These are phyloP conservation scores for Smithornis capensis DNA, from an alignment of 2,113 vertebrate species.

Conservation along the genomic window DNA sequence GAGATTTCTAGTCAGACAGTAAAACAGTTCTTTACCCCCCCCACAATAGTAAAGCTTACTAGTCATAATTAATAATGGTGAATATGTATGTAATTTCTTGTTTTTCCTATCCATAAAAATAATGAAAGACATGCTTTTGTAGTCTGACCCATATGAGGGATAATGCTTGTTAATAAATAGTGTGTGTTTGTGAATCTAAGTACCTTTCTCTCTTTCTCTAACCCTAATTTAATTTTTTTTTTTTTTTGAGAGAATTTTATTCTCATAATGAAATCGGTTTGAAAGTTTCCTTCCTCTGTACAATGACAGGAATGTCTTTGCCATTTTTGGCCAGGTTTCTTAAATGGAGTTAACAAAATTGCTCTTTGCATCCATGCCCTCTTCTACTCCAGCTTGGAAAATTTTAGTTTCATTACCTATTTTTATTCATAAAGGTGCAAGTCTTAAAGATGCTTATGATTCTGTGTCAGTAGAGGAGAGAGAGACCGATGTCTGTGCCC, in stretches of 20 bases:
- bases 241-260: not conserved
- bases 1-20: constrained; percentile 15
- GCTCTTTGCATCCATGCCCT: fast-evolving
- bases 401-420: not conserved
- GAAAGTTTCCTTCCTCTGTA: not conserved
- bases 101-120: not conserved
- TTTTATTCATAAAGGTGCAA: not conserved
- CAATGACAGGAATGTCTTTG: not conserved
- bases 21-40: constrained; percentile 38
- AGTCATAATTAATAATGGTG: not conserved
- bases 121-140: not conserved
- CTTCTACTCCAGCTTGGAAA: not conserved
- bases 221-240: not conserved
- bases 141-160: not conserved
- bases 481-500: not conserved
- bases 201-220: not conserved
- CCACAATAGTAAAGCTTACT: not conserved
- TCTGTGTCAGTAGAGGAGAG: not conserved
- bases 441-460: not conserved
- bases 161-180: not conserved
- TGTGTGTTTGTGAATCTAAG: not conserved
- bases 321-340: not conserved
- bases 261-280: not conserved
- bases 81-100: not conserved
- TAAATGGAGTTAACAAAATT: not conserved